A percentile compares a stretch with the other conserved stretches of the same genome.
These are phyloP conservation scores for Callosobruchus maculatus DNA, from an alignment of 2,888 invertebrate species.

Conservation along the genomic window DNA sequence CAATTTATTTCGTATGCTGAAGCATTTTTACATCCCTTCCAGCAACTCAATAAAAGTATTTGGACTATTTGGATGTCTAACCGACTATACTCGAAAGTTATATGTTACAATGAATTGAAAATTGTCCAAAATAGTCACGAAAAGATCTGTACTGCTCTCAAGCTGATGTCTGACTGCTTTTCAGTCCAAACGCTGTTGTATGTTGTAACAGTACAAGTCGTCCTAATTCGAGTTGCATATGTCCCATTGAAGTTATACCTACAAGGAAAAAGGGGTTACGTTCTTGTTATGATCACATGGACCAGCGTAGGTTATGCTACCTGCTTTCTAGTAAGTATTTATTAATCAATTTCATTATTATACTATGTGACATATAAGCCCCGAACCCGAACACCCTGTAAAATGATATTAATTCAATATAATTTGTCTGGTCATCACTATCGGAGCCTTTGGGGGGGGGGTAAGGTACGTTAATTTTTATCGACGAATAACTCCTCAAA, in stretches of 20 bases:
- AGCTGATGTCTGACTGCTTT: background rate
- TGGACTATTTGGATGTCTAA: background rate
- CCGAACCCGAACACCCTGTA: no score
- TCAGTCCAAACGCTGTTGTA: background rate
- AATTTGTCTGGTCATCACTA: no score
- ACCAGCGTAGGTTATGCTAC: background rate
- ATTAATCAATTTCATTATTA: background rate
- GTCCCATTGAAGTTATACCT: background rate
- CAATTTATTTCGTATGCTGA: background rate
- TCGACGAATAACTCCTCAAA: no score
- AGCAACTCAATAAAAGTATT: background rate
- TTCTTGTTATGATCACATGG: background rate
- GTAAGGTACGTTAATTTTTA: no score
- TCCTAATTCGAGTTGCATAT: background rate
- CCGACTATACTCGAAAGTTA: background rate
- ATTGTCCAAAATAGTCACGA: background rate
- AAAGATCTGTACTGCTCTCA: background rate
- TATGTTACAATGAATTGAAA: background rate
- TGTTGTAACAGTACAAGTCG: background rate
- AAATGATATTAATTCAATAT: no score
- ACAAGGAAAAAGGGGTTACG: background rate
- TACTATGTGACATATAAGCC: no score
- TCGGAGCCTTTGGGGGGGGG: no score
- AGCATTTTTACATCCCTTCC: background rate
- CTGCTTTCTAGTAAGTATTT: background rate